Evolutionary conservation across 92 coral and sea anemone species (phyloP), one percentile per base, ranked within the genome.

Genomic region (Bergia puertoricense): DNA sequence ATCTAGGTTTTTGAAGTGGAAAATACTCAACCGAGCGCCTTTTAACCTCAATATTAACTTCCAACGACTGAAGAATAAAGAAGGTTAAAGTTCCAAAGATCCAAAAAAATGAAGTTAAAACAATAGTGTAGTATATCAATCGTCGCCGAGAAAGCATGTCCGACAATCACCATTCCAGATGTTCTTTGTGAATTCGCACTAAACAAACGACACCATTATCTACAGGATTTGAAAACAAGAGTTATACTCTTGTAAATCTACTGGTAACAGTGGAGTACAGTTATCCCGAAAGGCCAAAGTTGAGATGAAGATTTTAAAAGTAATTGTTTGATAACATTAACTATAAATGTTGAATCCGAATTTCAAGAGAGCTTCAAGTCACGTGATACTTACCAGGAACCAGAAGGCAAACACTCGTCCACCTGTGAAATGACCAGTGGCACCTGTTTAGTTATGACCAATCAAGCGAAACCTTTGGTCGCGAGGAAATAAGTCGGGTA

Each of bases 41-140:
- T 45, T 95, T 95, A 40, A 95, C 94, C 86, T 95, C 98, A 45
- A 95, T 93, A 79, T 88, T 92, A 75, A 93, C 98, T 59, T 95
- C 98, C 81, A 95, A 75, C 8, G 98, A 95, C 44, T 95, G 98
- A 59, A 93, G 91, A 73, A 95, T 89, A 79, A 97, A 93, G 86
- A 97, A 97, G 30, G 96, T 85, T 50, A 97, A 88, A 9, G 99
- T 97, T 76, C 98, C 98, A 87, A 95, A 92, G 41, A 97, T 89
- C 99, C 99, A 97, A 57, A 93, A 92, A 79, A 96, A 88, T 30
- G 99, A 95, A 20, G 95, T 96, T 20, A 90, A 85, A 51, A 97
- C 88, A 82, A 97, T 94, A 50, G 98, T 93, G 85, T 97, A 95
- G 86, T 95, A 97, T 16, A 97, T 82, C 10, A 92, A 78, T 16